Percentiles rank a stretch among this genome's conserved stretches.
These are phyloP conservation scores for Papilio machaon DNA, from an alignment of 1,140 invertebrate species.

Conservation along the genomic window DNA sequence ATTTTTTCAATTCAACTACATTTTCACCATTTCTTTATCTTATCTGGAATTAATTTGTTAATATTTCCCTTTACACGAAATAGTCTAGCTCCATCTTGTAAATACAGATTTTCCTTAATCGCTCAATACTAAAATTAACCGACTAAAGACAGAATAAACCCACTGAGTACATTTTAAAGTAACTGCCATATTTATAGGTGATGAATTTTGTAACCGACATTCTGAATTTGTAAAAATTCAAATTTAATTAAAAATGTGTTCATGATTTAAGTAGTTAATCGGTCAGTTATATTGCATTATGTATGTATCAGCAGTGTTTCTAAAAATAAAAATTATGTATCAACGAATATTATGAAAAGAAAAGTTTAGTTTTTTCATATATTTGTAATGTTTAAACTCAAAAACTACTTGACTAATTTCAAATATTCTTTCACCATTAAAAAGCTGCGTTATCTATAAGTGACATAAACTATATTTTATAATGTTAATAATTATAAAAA, in stretches of 20 bases:
- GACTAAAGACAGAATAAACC: neutral
- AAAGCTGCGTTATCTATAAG: neutral
- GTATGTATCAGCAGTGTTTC: neutral
- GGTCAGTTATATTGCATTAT: slow-evolving; percentile 5
- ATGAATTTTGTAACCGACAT: neutral
- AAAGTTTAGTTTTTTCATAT: too few relatives aligned
- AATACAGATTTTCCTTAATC: neutral
- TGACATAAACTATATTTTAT: neutral
- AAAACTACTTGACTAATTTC: neutral
- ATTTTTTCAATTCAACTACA: neutral
- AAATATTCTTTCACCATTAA: neutral
- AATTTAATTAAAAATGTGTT: neutral
- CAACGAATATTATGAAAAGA: too few relatives aligned
- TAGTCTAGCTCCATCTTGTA: neutral
- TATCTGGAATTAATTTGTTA: neutral
- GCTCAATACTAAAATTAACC: neutral
- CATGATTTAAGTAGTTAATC: neutral
- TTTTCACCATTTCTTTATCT: neutral
- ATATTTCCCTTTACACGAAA: neutral
- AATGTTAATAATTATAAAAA: too few relatives aligned
- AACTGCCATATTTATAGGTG: neutral
- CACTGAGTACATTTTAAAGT: slow-evolving; percentile 6
- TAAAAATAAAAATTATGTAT: neutral
- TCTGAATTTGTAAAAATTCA: neutral
- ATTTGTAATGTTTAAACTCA: too few relatives aligned